Percentiles rank a stretch among this genome's conserved stretches.
These are phyloP conservation scores for Brachymystax lenok DNA, from an alignment of 2,797 vertebrate species.

Conservation along the genomic window DNA sequence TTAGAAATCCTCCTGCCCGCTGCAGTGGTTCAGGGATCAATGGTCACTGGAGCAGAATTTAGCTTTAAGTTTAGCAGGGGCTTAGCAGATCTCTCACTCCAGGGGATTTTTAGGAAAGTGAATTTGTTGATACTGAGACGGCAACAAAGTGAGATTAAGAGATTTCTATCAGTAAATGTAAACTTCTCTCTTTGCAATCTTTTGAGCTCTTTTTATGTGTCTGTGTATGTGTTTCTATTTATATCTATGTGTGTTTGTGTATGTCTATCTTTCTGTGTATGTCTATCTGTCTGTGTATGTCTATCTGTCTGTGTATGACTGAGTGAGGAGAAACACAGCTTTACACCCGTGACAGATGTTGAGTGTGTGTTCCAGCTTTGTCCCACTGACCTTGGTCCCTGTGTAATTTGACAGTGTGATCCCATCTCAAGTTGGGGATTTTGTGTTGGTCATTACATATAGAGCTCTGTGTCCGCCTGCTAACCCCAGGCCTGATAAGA, in stretches of 20 bases:
- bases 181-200: slow-evolving; percentile 12
- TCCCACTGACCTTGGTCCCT: slow-evolving; percentile 7
- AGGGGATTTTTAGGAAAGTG: slow-evolving; percentile 3
- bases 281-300: background rate
- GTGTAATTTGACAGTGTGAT: slow-evolving; percentile 31
- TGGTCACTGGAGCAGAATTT: background rate
- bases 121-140: slow-evolving; percentile 17
- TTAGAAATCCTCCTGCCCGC: background rate
- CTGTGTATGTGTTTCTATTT: background rate
- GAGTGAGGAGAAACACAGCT: background rate
- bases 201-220: slow-evolving; percentile 14
- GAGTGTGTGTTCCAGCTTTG: background rate
- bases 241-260: background rate
- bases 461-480: slow-evolving; percentile 3
- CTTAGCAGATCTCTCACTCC: slow-evolving; percentile 3
- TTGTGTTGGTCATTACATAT: slow-evolving; percentile 3
- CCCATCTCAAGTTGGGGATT: slow-evolving; percentile 32
- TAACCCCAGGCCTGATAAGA: background rate
- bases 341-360: background rate
- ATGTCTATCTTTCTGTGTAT: background rate
- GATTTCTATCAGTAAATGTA: background rate
- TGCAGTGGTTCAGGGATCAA: slow-evolving; percentile 1
- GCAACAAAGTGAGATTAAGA: slow-evolving; percentile 2
- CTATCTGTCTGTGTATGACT: background rate
- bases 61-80: background rate